These are phyloP conservation scores for Rafetus swinhoei DNA, from an alignment of 2,113 vertebrate species.

Conservation along the genomic window DNA sequence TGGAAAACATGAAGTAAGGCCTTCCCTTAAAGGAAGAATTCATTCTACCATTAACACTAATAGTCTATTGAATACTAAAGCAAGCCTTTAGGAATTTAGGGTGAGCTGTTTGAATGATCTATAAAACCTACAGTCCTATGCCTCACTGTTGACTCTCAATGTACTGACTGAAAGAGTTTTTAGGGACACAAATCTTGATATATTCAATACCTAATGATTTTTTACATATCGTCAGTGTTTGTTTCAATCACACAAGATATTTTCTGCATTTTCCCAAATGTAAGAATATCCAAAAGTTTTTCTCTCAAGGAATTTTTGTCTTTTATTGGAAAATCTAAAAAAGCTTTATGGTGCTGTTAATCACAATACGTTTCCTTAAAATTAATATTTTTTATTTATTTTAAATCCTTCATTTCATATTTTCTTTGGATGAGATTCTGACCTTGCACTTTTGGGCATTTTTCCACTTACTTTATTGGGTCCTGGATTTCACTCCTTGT, in stretches of 20 bases:
- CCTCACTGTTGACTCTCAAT: neutral
- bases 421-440: neutral
- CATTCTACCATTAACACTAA: accelerated
- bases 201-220: neutral
- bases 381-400: neutral
- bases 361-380: neutral
- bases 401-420: neutral
- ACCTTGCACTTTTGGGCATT: neutral
- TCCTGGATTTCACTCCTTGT: constrained; percentile 3
- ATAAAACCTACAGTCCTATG: neutral
- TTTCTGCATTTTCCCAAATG: neutral
- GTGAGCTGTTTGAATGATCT: neutral
- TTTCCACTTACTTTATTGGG: neutral
- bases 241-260: neutral
- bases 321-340: neutral
- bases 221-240: neutral
- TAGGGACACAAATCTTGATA: neutral
- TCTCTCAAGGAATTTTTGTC: neutral
- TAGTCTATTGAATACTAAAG: neutral
- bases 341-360: neutral
- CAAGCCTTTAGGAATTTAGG: neutral
- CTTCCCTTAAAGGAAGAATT: neutral
- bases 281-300: neutral
- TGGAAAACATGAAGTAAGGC: neutral
- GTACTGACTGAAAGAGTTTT: neutral